Percentiles rank a stretch among this genome's conserved stretches.
Evolutionary conservation across 2,888 invertebrate species (phyloP).

Genomic region (Torymus texanus): DNA sequence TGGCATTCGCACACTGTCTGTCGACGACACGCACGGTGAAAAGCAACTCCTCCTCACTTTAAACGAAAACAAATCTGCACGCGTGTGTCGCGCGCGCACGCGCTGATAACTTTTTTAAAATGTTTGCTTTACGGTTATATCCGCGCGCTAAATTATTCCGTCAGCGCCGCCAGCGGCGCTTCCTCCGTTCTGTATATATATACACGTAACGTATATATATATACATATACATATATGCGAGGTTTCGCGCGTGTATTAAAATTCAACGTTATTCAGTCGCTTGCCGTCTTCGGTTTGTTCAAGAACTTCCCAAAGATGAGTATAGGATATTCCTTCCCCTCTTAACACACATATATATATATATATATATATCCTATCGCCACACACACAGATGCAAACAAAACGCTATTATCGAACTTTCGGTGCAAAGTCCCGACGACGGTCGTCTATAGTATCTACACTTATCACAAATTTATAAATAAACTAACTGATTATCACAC

Average conservation of each 20-base stretch:
- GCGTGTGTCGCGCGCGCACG: neutral
- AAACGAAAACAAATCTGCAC: slow-evolving; percentile 47
- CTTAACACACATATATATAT: too few species aligned
- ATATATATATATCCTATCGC: neutral
- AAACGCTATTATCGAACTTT: neutral
- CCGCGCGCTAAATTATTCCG: slow-evolving; percentile 53
- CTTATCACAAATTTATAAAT: too few species aligned
- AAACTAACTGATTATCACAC: too few species aligned
- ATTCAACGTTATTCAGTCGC: slow-evolving; percentile 48
- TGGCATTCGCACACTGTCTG: neutral
- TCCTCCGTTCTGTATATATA: neutral
- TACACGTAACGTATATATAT: neutral
- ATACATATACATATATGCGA: too few species aligned
- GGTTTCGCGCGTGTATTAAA: slow-evolving; percentile 34
- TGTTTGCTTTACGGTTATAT: slow-evolving; percentile 64
- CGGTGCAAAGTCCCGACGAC: slow-evolving; percentile 28
- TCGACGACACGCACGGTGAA: neutral
- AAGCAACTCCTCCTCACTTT: slow-evolving; percentile 27
- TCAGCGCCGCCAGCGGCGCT: slow-evolving; percentile 4
- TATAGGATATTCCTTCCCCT: neutral
- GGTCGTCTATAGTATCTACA: too few species aligned
- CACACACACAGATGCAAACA: too few species aligned
- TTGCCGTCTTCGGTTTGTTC: slow-evolving; percentile 23
- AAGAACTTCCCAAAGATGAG: slow-evolving; percentile 28
- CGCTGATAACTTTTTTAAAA: slow-evolving; percentile 56